phyloP scores from a whole-genome alignment of 2,888 invertebrate genomes.

The Trissoscelio sp. region DNA sequence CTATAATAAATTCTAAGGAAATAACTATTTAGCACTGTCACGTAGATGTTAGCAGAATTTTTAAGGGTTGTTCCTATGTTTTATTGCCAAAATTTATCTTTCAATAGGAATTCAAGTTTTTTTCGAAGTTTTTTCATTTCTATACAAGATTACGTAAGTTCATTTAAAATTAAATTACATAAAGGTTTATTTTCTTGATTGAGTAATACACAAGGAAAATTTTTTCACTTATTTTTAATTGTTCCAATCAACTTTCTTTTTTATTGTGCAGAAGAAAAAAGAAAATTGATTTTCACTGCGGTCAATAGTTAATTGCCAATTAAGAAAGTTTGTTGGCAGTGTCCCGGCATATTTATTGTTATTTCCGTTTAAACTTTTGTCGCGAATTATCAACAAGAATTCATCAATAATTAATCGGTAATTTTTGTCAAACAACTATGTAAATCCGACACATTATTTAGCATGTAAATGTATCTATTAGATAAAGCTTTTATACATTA shows the following conservation, averaged over 20 bases:
- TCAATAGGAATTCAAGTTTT: not conserved
- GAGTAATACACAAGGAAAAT: not conserved
- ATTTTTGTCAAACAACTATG: slow-evolving; percentile 3
- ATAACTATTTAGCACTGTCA: slow-evolving; percentile 5
- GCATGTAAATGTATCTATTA: slow-evolving; percentile 8
- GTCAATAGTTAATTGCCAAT: slow-evolving; percentile 42
- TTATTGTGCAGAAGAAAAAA: slow-evolving; percentile 9
- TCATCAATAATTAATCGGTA: not conserved
- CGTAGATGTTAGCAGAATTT: not conserved
- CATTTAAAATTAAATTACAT: slow-evolving; percentile 8
- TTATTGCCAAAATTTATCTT: not conserved
- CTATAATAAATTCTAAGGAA: not conserved
- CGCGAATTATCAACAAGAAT: not conserved
- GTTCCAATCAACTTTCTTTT: slow-evolving; percentile 39
- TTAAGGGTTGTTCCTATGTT: not conserved
- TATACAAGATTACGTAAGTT: not conserved
- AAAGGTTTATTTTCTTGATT: slow-evolving; percentile 15
- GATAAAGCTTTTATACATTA: not conserved
- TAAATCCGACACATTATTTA: not conserved
- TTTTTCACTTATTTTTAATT: slow-evolving; percentile 16
- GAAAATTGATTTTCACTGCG: slow-evolving; percentile 20
- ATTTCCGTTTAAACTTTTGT: slow-evolving; percentile 16
- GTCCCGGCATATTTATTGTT: slow-evolving; percentile 2
- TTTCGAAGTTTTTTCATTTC: not conserved
- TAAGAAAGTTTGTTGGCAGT: slow-evolving; percentile 36